Evolutionary conservation across 2,797 vertebrate genomes (phyloP).

Genomic region (Avahi laniger): DNA sequence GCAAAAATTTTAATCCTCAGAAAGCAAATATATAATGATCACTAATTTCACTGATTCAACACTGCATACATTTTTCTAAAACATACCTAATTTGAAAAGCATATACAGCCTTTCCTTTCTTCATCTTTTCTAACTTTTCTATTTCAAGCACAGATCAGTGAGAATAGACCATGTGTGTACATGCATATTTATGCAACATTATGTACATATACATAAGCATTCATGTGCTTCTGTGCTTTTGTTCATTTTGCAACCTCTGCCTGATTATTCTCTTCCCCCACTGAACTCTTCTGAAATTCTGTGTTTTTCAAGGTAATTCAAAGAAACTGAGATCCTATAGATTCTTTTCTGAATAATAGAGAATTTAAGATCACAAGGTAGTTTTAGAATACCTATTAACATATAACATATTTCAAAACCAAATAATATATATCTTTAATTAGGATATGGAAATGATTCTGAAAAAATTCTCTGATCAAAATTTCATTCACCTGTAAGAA

Average conservation of each 20-base stretch:
- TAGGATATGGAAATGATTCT: background rate
- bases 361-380: conserved; percentile 16
- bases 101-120: background rate
- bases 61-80: conserved; percentile 16
- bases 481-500: background rate
- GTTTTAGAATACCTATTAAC: conserved; percentile 5
- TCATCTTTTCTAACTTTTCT: conserved; percentile 9
- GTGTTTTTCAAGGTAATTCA: conserved; percentile 15
- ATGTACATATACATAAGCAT: background rate
- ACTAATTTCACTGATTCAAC: conserved; percentile 19
- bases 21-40: conserved; percentile 27
- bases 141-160: background rate
- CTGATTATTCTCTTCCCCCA: background rate
- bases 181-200: background rate
- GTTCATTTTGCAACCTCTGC: background rate
- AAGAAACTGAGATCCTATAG: background rate
- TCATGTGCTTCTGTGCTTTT: background rate
- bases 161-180: background rate
- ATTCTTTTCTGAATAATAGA: conserved; percentile 31
- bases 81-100: conserved; percentile 12
- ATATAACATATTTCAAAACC: background rate
- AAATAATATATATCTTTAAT: background rate
- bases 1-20: background rate
- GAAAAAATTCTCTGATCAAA: conserved; percentile 15
- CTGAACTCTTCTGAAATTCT: background rate